phyloP scores from a whole-genome alignment of 2,113 vertebrate genomes.

The Onychorhynchus coronatus region DNA sequence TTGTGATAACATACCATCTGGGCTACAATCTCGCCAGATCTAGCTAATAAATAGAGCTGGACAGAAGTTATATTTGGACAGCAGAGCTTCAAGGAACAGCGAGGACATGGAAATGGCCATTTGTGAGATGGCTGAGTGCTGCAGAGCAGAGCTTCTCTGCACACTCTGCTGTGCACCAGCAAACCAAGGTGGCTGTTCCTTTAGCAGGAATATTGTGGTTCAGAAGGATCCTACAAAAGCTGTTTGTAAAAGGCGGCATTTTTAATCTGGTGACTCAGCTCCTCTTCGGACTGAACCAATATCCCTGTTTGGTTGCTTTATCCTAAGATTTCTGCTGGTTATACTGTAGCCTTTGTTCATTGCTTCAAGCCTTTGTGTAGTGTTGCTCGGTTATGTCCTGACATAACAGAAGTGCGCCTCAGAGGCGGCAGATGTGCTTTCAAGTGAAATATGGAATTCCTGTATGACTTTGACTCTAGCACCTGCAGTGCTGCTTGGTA shows the following conservation, averaged over 20 bases:
- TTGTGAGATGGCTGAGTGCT: not conserved
- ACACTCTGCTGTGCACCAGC: not conserved
- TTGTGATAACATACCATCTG: not conserved
- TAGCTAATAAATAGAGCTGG: not conserved
- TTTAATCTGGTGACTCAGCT: not conserved
- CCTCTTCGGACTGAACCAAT: not conserved
- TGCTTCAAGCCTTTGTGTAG: not conserved
- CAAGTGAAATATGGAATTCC: not conserved
- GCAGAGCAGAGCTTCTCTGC: not conserved
- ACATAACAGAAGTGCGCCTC: not conserved
- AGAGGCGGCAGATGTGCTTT: not conserved
- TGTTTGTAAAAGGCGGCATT: not conserved
- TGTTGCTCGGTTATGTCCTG: not conserved
- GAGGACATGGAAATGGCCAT: not conserved
- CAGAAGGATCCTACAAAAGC: not conserved
- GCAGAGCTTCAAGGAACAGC: constrained; percentile 6
- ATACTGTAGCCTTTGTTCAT: not conserved
- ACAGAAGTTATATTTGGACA: not conserved
- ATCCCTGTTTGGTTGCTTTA: not conserved
- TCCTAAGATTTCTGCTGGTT: not conserved
- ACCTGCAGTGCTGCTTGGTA: not conserved
- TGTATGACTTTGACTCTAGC: not conserved
- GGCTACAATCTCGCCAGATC: not conserved
- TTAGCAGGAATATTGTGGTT: not conserved
- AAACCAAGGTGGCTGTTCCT: not conserved